Conservation (phyloP, 2,888 invertebrate species). For the Herminia tarsipennalis region DNA sequence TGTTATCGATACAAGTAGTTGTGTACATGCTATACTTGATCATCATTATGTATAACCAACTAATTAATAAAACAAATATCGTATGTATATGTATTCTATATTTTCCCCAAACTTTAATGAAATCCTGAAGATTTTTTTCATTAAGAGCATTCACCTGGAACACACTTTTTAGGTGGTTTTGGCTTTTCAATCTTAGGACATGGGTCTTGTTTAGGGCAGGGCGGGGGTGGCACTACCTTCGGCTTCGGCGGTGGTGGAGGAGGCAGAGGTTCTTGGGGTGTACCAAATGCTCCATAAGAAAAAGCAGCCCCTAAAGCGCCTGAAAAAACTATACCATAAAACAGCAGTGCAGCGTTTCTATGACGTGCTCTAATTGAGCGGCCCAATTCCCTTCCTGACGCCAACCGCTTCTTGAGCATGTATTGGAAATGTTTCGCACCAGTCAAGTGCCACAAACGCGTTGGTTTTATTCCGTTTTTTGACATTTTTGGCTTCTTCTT, state of each 20-base stretch:
- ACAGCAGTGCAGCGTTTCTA: neutral
- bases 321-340: constrained; percentile 3
- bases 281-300: constrained; percentile 46
- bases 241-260: neutral
- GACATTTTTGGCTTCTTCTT: neutral
- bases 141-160: no score
- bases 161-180: constrained; percentile 5
- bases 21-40: no score
- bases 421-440: constrained; percentile 49
- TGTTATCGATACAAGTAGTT: no score
- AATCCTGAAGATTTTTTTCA: no score
- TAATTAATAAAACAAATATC: no score
- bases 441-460: constrained; percentile 62
- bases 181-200: constrained; percentile 19
- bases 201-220: constrained; percentile 7
- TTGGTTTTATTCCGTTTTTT: constrained; percentile 61
- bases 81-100: no score
- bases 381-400: no score
- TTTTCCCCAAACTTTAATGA: no score
- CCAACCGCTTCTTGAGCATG: constrained; percentile 44
- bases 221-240: no score
- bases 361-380: no score
- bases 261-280: constrained; percentile 16
- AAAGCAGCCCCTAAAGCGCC: constrained; percentile 21
- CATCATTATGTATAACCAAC: no score